These are phyloP conservation scores for Procavia capensis DNA, from an alignment of 2,113 vertebrate species.

Conservation along the genomic window DNA sequence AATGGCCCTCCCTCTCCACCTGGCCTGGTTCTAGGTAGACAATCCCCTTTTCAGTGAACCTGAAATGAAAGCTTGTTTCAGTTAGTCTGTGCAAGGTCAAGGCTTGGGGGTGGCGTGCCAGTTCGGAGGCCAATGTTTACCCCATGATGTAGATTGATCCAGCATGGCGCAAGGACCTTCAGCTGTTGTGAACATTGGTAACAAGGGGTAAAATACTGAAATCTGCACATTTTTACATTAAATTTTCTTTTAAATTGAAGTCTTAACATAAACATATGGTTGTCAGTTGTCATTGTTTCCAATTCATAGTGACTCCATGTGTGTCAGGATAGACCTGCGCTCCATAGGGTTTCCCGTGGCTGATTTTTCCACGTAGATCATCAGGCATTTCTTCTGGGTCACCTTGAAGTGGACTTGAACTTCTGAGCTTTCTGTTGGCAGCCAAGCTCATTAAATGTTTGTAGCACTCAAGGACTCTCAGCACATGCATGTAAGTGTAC, in stretches of 20 bases:
- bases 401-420: not conserved
- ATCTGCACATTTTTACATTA: not conserved
- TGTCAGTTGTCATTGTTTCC: too few relatives aligned
- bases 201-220: not conserved
- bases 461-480: not conserved
- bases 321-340: too few relatives aligned
- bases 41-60: not conserved
- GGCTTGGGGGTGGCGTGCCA: not conserved
- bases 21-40: not conserved
- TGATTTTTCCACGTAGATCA: not conserved
- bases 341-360: not conserved
- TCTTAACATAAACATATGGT: not conserved
- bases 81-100: conserved; percentile 6
- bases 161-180: not conserved
- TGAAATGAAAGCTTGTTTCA: conserved; percentile 14
- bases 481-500: not conserved
- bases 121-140: not conserved
- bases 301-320: too few relatives aligned
- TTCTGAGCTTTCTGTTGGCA: not conserved
- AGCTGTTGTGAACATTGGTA: not conserved
- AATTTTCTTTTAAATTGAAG: too few relatives aligned
- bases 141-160: too few relatives aligned
- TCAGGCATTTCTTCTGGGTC: not conserved
- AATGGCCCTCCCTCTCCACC: conserved; percentile 45
- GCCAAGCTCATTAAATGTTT: not conserved